A percentile compares a stretch with the other conserved stretches of the same genome.
Evolutionary conservation across 2,888 invertebrate species (phyloP).

Genomic region (Elgonia sp.): DNA sequence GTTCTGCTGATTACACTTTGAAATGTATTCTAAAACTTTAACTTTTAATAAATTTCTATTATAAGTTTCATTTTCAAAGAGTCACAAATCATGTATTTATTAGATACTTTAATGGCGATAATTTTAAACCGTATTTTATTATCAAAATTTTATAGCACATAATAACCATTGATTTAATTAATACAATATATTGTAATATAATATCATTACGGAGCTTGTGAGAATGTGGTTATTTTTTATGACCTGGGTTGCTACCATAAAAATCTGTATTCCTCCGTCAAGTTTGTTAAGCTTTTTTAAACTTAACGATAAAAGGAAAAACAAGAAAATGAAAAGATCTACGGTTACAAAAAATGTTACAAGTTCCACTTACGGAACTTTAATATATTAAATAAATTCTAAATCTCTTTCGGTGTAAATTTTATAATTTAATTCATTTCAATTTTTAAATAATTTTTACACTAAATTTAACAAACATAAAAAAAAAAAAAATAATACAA

Average conservation of each 20-base stretch:
- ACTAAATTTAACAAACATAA: no score
- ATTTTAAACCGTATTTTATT: neutral
- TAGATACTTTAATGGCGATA: neutral
- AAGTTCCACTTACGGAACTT: slow-evolving; percentile 2
- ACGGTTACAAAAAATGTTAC: slow-evolving; percentile 25
- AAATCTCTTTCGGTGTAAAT: neutral
- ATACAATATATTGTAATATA: slow-evolving; percentile 27
- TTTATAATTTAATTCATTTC: no score
- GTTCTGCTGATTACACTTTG: slow-evolving; percentile 29
- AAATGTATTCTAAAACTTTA: slow-evolving; percentile 6
- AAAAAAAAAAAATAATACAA: no score
- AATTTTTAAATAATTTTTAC: no score
- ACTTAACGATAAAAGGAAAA: slow-evolving; percentile 14
- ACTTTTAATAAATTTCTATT: slow-evolving; percentile 7
- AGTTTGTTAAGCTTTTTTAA: slow-evolving; percentile 34
- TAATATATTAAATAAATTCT: slow-evolving; percentile 26
- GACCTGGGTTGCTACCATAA: slow-evolving; percentile 30
- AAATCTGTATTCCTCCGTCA: slow-evolving; percentile 22
- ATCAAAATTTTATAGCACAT: neutral
- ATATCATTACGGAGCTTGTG: neutral
- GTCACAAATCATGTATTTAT: slow-evolving; percentile 1
- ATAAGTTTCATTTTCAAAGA: neutral
- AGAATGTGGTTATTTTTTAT: slow-evolving; percentile 26
- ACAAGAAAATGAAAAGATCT: slow-evolving; percentile 14
- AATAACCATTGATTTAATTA: slow-evolving; percentile 42